These are phyloP conservation scores for Eriocheir sinensis DNA, from an alignment of 1,140 invertebrate species.

Conservation along the genomic window DNA sequence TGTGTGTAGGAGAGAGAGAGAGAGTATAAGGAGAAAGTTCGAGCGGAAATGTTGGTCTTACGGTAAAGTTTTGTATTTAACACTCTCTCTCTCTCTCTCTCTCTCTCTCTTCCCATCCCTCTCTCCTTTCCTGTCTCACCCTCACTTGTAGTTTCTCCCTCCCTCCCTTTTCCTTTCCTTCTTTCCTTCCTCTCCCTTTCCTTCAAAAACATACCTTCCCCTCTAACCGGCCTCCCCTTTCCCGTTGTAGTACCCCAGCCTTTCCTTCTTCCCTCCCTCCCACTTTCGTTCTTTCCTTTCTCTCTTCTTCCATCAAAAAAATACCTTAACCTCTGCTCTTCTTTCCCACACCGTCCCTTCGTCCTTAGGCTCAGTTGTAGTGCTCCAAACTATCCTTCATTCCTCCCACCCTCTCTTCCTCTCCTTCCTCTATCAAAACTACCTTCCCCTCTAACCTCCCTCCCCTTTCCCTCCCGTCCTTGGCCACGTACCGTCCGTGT, in stretches of 20 bases:
- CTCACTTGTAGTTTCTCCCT: background rate
- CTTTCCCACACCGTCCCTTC: no score
- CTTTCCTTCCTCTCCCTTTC: background rate
- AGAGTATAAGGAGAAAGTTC: no score
- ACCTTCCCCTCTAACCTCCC: background rate
- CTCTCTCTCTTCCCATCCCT: background rate
- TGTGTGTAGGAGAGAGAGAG: background rate
- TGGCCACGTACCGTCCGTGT: slow-evolving; percentile 84
- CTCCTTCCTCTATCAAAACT: slow-evolving; percentile 31
- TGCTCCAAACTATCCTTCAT: background rate
- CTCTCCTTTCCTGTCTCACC: background rate
- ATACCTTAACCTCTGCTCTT: no score
- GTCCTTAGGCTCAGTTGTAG: no score
- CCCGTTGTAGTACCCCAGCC: background rate
- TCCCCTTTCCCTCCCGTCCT: background rate
- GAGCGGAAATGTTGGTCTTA: background rate
- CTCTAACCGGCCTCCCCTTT: background rate
- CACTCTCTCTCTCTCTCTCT: slow-evolving; percentile 53
- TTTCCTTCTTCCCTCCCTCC: background rate
- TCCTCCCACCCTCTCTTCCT: slow-evolving; percentile 6
- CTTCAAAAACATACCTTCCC: background rate
- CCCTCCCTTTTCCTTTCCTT: slow-evolving; percentile 16
- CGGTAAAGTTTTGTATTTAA: slow-evolving; percentile 9
- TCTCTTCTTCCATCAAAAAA: no score
- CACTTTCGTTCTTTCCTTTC: background rate